Percentiles rank a stretch among this genome's conserved stretches.
These are phyloP conservation scores for Heteractis magnifica DNA, from an alignment of 92 coral and sea anemone genomes.

Conservation along the genomic window DNA sequence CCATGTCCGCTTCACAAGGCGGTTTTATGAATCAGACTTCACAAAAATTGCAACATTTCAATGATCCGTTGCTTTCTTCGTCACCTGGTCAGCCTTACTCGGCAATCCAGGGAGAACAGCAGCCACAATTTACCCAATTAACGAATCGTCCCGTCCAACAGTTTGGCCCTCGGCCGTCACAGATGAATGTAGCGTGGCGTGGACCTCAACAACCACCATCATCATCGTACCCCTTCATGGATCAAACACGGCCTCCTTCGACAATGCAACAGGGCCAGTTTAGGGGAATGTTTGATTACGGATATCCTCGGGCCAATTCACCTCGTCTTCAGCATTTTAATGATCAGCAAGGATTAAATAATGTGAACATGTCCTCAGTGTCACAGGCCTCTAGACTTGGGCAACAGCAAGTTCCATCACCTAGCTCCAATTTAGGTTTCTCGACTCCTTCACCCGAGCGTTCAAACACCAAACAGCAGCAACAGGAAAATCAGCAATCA, in stretches of 20 bases:
- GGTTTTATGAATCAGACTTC: conserved; percentile 56
- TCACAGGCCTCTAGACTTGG: conserved; percentile 82
- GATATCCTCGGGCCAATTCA: conserved; percentile 80
- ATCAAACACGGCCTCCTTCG: conserved; percentile 58
- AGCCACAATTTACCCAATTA: conserved; percentile 71
- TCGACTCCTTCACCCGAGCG: conserved; percentile 80
- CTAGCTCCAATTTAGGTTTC: conserved; percentile 49
- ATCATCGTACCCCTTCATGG: conserved; percentile 53
- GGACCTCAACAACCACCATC: conserved; percentile 64
- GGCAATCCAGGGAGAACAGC: conserved; percentile 72
- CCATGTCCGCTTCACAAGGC: conserved; percentile 50
- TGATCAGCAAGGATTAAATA: conserved; percentile 62
- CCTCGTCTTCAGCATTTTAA: conserved; percentile 87
- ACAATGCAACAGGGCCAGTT: conserved; percentile 70
- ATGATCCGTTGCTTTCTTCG: conserved; percentile 83
- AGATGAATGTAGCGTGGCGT: conserved; percentile 76
- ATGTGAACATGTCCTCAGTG: conserved; percentile 51
- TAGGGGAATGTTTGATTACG: conserved; percentile 76
- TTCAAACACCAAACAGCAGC: conserved; percentile 60
- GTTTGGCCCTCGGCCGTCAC: conserved; percentile 63
- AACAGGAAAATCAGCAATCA: conserved; percentile 72
- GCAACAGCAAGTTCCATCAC: conserved; percentile 65
- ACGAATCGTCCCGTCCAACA: conserved; percentile 62
- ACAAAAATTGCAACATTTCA: conserved; percentile 95
- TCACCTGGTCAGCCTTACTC: conserved; percentile 73